These are phyloP conservation scores for Acanthococcus lagerstroemiae DNA, from an alignment of 2,888 invertebrate genomes.

Conservation along the genomic window DNA sequence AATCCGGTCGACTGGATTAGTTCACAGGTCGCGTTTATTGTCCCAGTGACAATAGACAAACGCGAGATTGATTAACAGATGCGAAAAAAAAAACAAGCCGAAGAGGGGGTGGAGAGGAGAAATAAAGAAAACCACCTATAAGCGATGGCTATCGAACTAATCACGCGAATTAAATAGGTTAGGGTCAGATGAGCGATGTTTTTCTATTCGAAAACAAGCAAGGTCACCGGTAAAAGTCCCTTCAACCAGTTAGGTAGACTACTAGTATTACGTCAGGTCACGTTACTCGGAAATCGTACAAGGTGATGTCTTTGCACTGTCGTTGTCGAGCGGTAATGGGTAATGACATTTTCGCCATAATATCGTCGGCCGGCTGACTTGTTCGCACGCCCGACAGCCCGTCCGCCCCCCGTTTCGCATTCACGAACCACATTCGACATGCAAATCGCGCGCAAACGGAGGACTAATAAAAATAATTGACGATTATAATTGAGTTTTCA, in stretches of 20 bases:
- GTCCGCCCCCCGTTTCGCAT: too few species aligned
- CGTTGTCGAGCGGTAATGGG: too few species aligned
- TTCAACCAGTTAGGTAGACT: conserved; percentile 6
- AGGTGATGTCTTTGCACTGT: too few species aligned
- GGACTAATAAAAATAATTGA: too few species aligned
- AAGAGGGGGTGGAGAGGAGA: background rate
- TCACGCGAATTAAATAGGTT: conserved; percentile 27
- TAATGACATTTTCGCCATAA: too few species aligned
- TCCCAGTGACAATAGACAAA: conserved; percentile 5
- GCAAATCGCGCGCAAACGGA: too few species aligned
- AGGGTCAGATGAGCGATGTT: conserved; percentile 25
- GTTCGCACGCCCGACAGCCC: too few species aligned
- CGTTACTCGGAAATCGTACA: conserved; percentile 7
- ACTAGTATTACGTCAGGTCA: conserved; percentile 3
- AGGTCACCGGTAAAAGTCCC: conserved; percentile 5
- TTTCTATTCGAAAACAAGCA: conserved; percentile 12
- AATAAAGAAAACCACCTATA: background rate
- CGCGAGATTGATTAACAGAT: conserved; percentile 11
- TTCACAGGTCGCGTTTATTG: too few species aligned
- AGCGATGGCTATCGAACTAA: conserved; percentile 26
- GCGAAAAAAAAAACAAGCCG: background rate
- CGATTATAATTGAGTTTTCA: too few species aligned
- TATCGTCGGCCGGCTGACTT: too few species aligned
- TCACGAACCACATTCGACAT: too few species aligned
- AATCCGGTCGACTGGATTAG: too few species aligned